Evolutionary conservation across 2,888 invertebrate species (phyloP).

Genomic region (Rhyacophila evoluta): DNA sequence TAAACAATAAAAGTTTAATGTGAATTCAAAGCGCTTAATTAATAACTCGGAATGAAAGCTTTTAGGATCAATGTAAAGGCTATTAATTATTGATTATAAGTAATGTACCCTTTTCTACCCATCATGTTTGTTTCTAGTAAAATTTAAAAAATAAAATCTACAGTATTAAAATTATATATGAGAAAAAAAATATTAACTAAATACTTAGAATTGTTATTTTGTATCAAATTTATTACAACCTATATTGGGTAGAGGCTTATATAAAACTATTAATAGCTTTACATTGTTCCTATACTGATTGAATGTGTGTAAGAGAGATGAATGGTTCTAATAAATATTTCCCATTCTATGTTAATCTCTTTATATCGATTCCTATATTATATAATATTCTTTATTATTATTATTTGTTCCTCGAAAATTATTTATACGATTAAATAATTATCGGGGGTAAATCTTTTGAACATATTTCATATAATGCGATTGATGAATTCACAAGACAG

Average conservation of each 20-base stretch:
- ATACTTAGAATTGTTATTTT: too few relatives aligned
- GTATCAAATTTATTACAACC: too few relatives aligned
- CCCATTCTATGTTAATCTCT: constrained; percentile 10
- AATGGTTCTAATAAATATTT: constrained; percentile 7
- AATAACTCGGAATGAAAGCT: constrained; percentile 5
- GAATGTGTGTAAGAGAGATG: background rate
- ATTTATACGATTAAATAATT: background rate
- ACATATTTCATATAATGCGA: constrained; percentile 38
- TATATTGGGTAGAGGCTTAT: too few relatives aligned
- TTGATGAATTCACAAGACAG: background rate
- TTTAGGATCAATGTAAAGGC: background rate
- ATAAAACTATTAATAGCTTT: too few relatives aligned
- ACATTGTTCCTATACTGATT: background rate
- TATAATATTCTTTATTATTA: constrained; percentile 14
- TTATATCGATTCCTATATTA: constrained; percentile 1
- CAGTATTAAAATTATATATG: too few relatives aligned
- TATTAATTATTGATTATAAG: background rate
- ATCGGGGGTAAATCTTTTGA: constrained; percentile 15
- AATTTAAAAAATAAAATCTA: too few relatives aligned
- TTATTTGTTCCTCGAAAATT: background rate
- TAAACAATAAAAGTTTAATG: constrained; percentile 27
- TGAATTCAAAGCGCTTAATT: constrained; percentile 16
- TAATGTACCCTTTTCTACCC: background rate
- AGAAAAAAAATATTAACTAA: too few relatives aligned
- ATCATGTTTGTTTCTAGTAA: background rate